A percentile compares a stretch with the other conserved stretches of the same genome.
Evolutionary conservation across 2,113 vertebrate genomes (phyloP).

Genomic region (Colossoma macropomum): DNA sequence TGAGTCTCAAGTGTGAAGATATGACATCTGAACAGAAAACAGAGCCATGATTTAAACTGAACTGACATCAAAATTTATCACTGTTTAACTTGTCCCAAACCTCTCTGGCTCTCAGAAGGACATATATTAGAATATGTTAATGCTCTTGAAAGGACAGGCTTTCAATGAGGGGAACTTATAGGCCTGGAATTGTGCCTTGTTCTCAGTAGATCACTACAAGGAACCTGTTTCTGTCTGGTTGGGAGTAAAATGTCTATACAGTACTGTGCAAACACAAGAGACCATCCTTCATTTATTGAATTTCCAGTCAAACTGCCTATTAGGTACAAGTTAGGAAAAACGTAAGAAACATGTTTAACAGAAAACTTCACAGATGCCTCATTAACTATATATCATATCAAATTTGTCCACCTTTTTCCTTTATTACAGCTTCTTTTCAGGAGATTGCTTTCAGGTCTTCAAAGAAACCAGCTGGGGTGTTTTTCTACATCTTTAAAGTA

Average conservation of each 20-base stretch:
- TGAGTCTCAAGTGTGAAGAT: conserved; percentile 66
- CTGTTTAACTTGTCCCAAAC: conserved; percentile 79
- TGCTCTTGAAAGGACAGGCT: conserved; percentile 56
- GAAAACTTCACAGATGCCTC: no score
- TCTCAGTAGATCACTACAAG: neutral
- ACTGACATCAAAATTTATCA: conserved; percentile 79
- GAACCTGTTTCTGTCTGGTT: neutral
- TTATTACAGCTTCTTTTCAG: no score
- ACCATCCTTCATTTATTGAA: no score
- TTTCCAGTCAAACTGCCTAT: no score
- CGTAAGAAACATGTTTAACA: no score
- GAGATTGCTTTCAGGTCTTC: no score
- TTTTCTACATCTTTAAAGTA: no score
- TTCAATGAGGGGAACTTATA: neutral
- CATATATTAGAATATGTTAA: conserved; percentile 74
- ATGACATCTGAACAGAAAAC: conserved; percentile 72
- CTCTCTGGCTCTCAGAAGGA: conserved; percentile 60
- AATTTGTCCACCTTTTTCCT: no score
- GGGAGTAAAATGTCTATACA: neutral
- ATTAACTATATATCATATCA: no score
- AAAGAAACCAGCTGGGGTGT: no score
- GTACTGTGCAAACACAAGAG: no score
- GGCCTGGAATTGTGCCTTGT: neutral
- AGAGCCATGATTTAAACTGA: conserved; percentile 73
- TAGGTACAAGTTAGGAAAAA: no score